Conservation (phyloP, 1,140 invertebrate species). For the Megalonaias nervosa region DNA sequence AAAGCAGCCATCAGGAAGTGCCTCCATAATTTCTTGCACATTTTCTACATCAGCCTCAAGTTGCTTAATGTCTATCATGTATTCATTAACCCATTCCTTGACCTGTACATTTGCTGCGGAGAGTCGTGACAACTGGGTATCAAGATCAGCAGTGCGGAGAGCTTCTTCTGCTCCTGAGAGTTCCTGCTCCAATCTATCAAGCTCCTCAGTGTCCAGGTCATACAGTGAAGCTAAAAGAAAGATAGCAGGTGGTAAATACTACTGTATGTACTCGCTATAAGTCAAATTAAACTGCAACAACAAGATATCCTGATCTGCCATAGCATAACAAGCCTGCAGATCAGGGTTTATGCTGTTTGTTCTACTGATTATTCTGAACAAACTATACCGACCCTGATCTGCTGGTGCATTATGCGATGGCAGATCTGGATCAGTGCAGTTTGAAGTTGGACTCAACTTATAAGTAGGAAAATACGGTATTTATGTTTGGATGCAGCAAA, state of each 20-base stretch:
- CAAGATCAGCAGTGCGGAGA: slow-evolving; percentile 82
- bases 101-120: slow-evolving; percentile 45
- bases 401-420: too few relatives aligned
- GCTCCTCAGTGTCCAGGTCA: slow-evolving; percentile 76
- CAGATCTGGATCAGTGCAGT: too few relatives aligned
- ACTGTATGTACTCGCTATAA: too few relatives aligned
- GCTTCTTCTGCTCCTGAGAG: slow-evolving; percentile 82
- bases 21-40: slow-evolving; percentile 85
- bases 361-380: too few relatives aligned
- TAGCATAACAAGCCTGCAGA: too few relatives aligned
- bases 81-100: slow-evolving; percentile 30
- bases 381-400: too few relatives aligned
- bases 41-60: slow-evolving; percentile 87
- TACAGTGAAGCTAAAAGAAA: slow-evolving; percentile 50
- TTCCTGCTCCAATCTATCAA: slow-evolving; percentile 83
- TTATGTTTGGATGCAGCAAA: too few relatives aligned
- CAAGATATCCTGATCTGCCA: too few relatives aligned
- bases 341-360: too few relatives aligned
- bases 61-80: slow-evolving; percentile 83
- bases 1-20: slow-evolving; percentile 88
- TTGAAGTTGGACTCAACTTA: too few relatives aligned
- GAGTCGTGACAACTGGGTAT: slow-evolving; percentile 72
- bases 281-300: too few relatives aligned
- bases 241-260: neutral
- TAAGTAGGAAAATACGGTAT: too few relatives aligned